Evolutionary conservation across 2,113 vertebrate genomes (phyloP), one percentile per base, ranked within the genome.

Genomic region (Argyrosomus japonicus): DNA sequence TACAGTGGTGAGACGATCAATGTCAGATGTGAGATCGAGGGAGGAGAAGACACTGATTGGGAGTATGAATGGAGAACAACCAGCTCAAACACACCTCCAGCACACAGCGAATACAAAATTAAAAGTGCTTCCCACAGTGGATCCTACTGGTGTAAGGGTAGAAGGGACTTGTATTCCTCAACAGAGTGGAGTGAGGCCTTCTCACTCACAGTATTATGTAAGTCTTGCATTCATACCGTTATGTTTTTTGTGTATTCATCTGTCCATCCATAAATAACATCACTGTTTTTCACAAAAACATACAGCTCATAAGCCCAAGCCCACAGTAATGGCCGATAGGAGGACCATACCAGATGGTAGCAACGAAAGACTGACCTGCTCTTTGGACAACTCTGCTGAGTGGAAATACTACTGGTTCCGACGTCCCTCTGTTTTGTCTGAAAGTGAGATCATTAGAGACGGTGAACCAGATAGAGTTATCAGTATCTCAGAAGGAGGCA

Each of bases 291-390:
- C 19, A 12, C 19, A n/a, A 32, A 13, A 11, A 43, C 14, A 9
- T 1, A 17, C n/a, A 27, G 43, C 14, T 9, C 0, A 10, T 18
- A 48, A 5, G 27, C 43, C 43, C 21, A 45, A 13, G 62, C 62
- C 36, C 6, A 23, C 3, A 47, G 63, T 25, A 10, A 15, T 2
- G 3, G 12, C 1, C 7, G 1, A n/a, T 0, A 23, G 6, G 40
- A 25, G 14, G 13, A 63, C 19, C 12, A 56, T 68, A 60, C 25
- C 60, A 72, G 23, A 11, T 23, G 73, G 60, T 4, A 43, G 54
- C 2, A 79, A 67, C 32, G n/a, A 15, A 47, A 65, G 3, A 23
- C 58, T 87, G 45, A 0, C 54, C 58, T 87, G 84, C 21, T 62
- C 56, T 83, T 43, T 87, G 15, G 25, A 23, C 0, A 11, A 23